Base-by-base conservation (phyloP, 2,113 vertebrate genomes). In the Gobio gobio region DNA sequence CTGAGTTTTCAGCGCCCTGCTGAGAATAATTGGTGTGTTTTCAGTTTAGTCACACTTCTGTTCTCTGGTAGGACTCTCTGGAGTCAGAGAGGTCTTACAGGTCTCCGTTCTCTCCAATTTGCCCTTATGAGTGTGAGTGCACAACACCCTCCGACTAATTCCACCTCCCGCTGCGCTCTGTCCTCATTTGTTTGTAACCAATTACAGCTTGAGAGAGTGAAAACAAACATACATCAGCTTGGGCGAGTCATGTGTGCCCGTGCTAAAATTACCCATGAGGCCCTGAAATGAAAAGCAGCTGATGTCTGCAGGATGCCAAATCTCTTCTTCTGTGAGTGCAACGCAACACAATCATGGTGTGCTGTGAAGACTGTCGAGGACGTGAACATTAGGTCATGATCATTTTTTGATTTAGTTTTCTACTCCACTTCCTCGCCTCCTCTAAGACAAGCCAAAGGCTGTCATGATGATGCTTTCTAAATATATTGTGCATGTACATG, bases 21-120 rank as follows among this genome's bases (percentile, higher is more conserved):
- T 77, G 85, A 72, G 87, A 74, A 49, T 86, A 86, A 88, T 88
- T 84, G 85, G 33, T 73, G 72, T 84, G 85, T 88, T 84, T 88
- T 86, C 22, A 81, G 77, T 86, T 84, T 63, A 68, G 87, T 88
- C 87, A 86, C 87, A 84, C 82, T 84, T 74, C 49, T 83, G 43
- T 83, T 54, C 56, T 83, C 83, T 24, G 8, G 58, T 24, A 72
- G 61, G 77, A 82, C 83, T 84, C 84, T 85, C 54, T 83, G 36
- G 80, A 83, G 66, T 79, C 29, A 6, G 26, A 63, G 10, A 16
- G 70, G 59, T 84, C 74, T 77, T 68, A 43, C 70, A 77, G 82
- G 70, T 78, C 84, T 85, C 78, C 51, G 59, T 81, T 78, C 63
- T 58, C 58, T 75, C 59, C 70, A 66, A 86, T 88, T 83, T 83